A percentile compares a stretch with the other conserved stretches of the same genome.
phyloP scores from a whole-genome alignment of 2,113 vertebrate genomes.

The Seriola dumerili region DNA sequence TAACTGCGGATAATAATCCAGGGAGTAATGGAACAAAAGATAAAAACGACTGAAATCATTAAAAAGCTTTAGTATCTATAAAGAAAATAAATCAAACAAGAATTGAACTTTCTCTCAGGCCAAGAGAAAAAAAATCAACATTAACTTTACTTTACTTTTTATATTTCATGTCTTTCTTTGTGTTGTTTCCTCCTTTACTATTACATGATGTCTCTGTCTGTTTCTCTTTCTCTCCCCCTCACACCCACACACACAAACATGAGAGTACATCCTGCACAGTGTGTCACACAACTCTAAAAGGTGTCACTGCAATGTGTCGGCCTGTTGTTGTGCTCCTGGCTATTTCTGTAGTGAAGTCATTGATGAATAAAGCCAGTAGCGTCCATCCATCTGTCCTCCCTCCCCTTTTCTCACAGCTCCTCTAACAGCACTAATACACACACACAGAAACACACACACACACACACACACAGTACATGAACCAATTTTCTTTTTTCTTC shows the following conservation, averaged over 20 bases:
- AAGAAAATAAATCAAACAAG: too few relatives aligned
- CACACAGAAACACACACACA: neutral
- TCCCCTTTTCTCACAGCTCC: neutral
- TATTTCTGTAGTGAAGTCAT: conserved; percentile 59
- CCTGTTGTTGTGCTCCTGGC: conserved; percentile 34
- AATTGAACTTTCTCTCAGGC: too few relatives aligned
- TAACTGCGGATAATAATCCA: too few relatives aligned
- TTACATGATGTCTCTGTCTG: conserved; percentile 31
- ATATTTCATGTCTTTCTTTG: too few relatives aligned
- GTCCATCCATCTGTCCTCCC: neutral
- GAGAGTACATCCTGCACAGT: conserved; percentile 26
- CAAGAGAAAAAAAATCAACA: too few relatives aligned
- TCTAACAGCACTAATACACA: neutral
- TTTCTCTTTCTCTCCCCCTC: conserved; percentile 31
- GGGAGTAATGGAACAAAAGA: too few relatives aligned
- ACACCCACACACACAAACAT: conserved; percentile 22
- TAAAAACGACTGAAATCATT: too few relatives aligned
- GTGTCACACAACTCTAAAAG: conserved; percentile 40
- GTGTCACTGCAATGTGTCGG: conserved; percentile 53
- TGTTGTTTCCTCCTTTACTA: neutral
- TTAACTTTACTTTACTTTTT: too few relatives aligned
- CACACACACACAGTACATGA: neutral
- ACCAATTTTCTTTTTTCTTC: neutral
- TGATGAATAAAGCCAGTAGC: conserved; percentile 36
- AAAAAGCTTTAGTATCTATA: too few relatives aligned